Evolutionary conservation across 2,888 invertebrate genomes (phyloP), one percentile per base, ranked within the genome.

Genomic region (Tachina lurida): DNA sequence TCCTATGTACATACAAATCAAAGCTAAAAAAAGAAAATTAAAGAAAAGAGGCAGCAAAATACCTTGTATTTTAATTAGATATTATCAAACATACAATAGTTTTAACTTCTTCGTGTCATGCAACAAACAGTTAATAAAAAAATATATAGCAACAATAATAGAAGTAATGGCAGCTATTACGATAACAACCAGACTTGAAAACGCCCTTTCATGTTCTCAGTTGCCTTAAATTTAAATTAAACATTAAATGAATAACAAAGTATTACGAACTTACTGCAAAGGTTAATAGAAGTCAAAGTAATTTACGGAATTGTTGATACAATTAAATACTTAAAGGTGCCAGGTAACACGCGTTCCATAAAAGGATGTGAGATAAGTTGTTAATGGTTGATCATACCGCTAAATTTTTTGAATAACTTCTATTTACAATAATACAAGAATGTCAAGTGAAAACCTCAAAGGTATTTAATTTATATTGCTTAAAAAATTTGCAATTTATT

Each of bases 31-130:
- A 58, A 47, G 39, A 54, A 31, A 15, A 62, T 10, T 31, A 49
- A 52, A n/a, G 45, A 73, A 45, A 54, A 67, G 8, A 45, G 43
- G 39, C 47, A 73, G 47, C n/a, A 43, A 71, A 76, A 73, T 85
- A 17, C 77, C 68, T 74, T 81, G 62, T 81, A 76, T 70, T 81
- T 81, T 78, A 79, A 78, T 82, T 71, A 75, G 85, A 86, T 82
- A 56, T 79, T 82, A 86, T 86, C 82, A 65, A 47, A 83, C 65
- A 70, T 52, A 75, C 58, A 86, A 79, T 58, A 82, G 82, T 79
- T 86, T 82, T 86, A 86, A 82, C 82, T 86, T 83, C 85, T 82
- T 60, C 2, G 17, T 71, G 65, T 60, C 85, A 86, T 86, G 85
- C 85, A 86, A 85, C 65, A 76, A 76, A 74, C 56, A 77, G 65